Percentiles rank a stretch among this genome's conserved stretches.
These are phyloP conservation scores for Pemphredon lugubris DNA, from an alignment of 2,888 invertebrate genomes.

Conservation along the genomic window DNA sequence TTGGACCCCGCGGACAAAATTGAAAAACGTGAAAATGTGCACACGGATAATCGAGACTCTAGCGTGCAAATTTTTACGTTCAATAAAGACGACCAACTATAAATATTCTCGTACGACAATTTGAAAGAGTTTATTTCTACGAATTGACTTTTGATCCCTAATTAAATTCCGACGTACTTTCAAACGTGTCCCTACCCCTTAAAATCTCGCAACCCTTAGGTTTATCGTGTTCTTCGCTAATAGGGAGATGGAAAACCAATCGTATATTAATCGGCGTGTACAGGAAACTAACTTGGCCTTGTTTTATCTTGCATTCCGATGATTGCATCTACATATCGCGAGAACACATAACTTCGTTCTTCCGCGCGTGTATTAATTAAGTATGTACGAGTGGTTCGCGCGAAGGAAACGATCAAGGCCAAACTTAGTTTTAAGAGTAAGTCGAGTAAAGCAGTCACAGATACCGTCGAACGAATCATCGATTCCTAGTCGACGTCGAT, in stretches of 20 bases:
- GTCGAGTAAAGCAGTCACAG: constrained; percentile 26
- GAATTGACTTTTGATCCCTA: too few relatives aligned
- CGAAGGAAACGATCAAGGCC: constrained; percentile 66
- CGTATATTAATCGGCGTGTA: constrained; percentile 46
- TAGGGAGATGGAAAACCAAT: constrained; percentile 5
- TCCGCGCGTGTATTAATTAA: constrained; percentile 55
- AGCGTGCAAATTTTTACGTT: too few relatives aligned
- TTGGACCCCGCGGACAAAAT: too few relatives aligned
- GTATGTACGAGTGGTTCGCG: constrained; percentile 47
- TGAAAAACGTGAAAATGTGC: too few relatives aligned
- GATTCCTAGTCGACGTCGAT: background rate
- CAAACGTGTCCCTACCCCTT: too few relatives aligned
- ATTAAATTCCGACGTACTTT: too few relatives aligned
- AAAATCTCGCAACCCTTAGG: too few relatives aligned
- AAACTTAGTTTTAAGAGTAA: constrained; percentile 55
- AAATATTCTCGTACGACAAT: too few relatives aligned
- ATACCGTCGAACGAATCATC: constrained; percentile 21
- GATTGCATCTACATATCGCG: constrained; percentile 56
- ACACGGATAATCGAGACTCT: too few relatives aligned
- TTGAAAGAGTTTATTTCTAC: too few relatives aligned
- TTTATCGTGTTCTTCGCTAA: background rate
- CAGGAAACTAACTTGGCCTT: constrained; percentile 68
- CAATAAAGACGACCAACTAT: too few relatives aligned
- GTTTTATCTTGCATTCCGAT: constrained; percentile 68
- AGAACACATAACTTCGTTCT: constrained; percentile 43